Percentiles rank a stretch among this genome's conserved stretches.
Conservation (phyloP, 2,113 vertebrate species). For the Poicephalus meyeri region DNA sequence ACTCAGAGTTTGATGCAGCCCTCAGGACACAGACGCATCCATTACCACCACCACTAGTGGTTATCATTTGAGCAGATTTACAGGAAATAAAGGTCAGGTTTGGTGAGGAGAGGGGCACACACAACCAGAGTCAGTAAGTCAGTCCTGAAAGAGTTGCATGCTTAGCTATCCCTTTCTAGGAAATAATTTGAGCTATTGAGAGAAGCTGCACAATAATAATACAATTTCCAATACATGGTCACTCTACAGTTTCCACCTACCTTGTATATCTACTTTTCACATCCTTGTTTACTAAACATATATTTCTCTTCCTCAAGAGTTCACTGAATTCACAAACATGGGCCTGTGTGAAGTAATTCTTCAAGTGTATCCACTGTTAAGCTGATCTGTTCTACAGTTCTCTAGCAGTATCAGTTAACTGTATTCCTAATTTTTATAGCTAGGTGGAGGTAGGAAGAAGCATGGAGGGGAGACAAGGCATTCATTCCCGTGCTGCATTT, state of each 20-base stretch:
- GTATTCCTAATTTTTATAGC: background rate
- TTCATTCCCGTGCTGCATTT: background rate
- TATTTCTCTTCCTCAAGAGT: background rate
- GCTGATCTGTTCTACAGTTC: background rate
- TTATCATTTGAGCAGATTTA: background rate
- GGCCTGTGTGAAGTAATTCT: background rate
- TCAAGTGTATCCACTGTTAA: background rate
- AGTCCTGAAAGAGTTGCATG: background rate
- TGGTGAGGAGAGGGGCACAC: background rate
- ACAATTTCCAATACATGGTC: background rate
- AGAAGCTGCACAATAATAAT: background rate
- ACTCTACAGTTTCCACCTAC: background rate
- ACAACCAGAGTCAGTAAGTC: background rate
- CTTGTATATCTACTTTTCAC: background rate
- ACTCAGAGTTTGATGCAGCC: background rate
- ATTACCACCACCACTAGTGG: background rate
- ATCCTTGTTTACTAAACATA: background rate
- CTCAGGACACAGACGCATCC: background rate
- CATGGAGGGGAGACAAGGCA: background rate
- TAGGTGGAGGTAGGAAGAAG: background rate
- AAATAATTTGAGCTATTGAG: background rate
- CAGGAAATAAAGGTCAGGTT: background rate
- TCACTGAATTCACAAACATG: background rate
- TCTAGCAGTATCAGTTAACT: background rate
- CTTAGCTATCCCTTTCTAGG: background rate